These are phyloP conservation scores for Hydrotaea diabolus DNA, from an alignment of 2,888 invertebrate genomes.

Conservation along the genomic window DNA sequence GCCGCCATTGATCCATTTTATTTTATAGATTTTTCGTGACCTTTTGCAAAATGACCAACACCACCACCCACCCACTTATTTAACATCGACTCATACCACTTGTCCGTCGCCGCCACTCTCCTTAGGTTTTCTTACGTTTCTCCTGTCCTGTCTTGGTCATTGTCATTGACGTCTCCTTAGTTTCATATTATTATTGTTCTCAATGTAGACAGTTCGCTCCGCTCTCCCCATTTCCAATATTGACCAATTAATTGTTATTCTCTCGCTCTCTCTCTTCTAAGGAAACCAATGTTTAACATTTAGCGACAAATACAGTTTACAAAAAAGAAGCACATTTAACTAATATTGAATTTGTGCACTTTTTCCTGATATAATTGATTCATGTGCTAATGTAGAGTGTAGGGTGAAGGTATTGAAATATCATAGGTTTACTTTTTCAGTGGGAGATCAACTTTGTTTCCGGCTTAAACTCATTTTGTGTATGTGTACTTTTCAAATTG, in stretches of 20 bases:
- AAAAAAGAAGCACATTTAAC: background rate
- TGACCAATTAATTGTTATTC: background rate
- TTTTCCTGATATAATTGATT: constrained; percentile 22
- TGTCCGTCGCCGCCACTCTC: background rate
- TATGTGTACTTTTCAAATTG: too few species aligned
- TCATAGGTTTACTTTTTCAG: too few species aligned
- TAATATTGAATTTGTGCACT: constrained; percentile 1
- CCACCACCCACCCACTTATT: too few species aligned
- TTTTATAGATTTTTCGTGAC: constrained; percentile 10
- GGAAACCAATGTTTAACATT: constrained; percentile 1
- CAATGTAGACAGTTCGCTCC: background rate
- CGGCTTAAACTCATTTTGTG: too few species aligned
- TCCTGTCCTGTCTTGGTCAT: background rate
- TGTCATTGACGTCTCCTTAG: background rate
- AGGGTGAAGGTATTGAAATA: too few species aligned
- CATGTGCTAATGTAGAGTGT: background rate
- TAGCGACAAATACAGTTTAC: background rate
- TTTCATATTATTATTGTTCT: constrained; percentile 5
- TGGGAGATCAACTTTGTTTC: too few species aligned
- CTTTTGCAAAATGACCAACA: background rate
- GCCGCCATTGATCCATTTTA: constrained; percentile 16
- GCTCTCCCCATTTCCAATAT: background rate
- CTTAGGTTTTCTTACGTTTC: background rate
- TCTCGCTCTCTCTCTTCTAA: background rate
- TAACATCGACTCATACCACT: background rate